Percentiles rank a stretch among this genome's conserved stretches.
phyloP scores from a whole-genome alignment of 2,797 vertebrate genomes.

The Basileuterus tristriatus region DNA sequence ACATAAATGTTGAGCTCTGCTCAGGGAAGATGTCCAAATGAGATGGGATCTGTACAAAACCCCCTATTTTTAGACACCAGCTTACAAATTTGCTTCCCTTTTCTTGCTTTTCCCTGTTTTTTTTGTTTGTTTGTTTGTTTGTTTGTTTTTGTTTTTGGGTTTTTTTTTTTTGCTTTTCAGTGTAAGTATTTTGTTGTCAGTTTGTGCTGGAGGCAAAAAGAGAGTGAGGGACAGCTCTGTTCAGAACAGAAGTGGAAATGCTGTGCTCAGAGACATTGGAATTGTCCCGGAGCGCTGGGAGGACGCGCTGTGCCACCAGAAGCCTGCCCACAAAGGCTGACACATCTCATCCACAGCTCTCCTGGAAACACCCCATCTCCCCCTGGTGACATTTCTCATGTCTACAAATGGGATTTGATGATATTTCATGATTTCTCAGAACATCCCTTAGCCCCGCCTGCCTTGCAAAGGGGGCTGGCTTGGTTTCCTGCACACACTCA shows the following conservation, averaged over 20 bases:
- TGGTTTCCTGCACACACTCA: neutral
- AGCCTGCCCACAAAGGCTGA: neutral
- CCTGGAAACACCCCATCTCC: neutral
- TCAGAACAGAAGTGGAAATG: neutral
- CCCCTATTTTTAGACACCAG: neutral
- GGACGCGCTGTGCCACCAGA: neutral
- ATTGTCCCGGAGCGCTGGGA: neutral
- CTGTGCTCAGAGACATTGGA: rapidly evolving
- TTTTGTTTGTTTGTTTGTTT: neutral
- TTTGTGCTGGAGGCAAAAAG: neutral
- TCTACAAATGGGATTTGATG: neutral
- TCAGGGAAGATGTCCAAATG: neutral
- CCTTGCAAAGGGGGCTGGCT: neutral
- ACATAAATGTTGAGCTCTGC: neutral
- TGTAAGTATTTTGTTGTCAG: neutral
- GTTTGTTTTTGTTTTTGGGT: neutral
- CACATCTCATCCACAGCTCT: neutral
- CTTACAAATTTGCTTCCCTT: neutral
- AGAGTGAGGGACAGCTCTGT: neutral
- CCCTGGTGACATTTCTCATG: neutral
- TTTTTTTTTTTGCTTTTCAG: neutral
- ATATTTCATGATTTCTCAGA: neutral
- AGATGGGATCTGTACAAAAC: neutral
- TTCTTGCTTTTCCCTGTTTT: neutral
- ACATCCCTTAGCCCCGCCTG: neutral